Conservation (phyloP, 2,113 vertebrate genomes). For the Antennarius striatus region DNA sequence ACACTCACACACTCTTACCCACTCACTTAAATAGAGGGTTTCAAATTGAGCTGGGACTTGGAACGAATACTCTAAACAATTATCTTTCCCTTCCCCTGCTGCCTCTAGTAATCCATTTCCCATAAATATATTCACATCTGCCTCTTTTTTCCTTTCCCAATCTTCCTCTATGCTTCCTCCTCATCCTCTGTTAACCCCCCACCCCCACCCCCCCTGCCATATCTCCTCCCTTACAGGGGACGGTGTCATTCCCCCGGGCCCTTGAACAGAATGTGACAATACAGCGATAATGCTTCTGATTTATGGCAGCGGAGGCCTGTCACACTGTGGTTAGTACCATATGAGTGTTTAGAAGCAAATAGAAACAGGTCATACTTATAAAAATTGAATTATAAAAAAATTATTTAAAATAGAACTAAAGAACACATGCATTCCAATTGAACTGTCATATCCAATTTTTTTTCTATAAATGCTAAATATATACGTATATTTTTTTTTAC, state of each 20-base stretch:
- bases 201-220: constrained; percentile 31
- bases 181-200: constrained; percentile 33
- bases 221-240: constrained; percentile 31
- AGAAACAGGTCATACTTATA: too few relatives aligned
- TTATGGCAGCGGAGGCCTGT: constrained; percentile 7
- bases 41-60: constrained; percentile 77
- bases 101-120: constrained; percentile 64
- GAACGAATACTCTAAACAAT: constrained; percentile 75
- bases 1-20: constrained; percentile 51
- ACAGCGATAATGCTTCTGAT: constrained; percentile 19
- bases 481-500: too few relatives aligned
- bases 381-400: too few relatives aligned
- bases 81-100: constrained; percentile 54
- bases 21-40: constrained; percentile 68
- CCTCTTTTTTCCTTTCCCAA: constrained; percentile 18
- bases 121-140: constrained; percentile 65
- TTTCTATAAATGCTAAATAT: too few relatives aligned
- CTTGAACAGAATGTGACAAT: constrained; percentile 34
- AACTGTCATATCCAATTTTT: too few relatives aligned
- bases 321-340: not conserved
- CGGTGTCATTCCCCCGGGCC: constrained; percentile 18
- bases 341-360: not conserved
- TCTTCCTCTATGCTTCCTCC: constrained; percentile 16
- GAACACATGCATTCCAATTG: too few relatives aligned
- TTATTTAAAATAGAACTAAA: too few relatives aligned